Percentiles rank a stretch among this genome's conserved stretches.
phyloP scores from a whole-genome alignment of 2,888 invertebrate genomes.

The Theodoxus fluviatilis region DNA sequence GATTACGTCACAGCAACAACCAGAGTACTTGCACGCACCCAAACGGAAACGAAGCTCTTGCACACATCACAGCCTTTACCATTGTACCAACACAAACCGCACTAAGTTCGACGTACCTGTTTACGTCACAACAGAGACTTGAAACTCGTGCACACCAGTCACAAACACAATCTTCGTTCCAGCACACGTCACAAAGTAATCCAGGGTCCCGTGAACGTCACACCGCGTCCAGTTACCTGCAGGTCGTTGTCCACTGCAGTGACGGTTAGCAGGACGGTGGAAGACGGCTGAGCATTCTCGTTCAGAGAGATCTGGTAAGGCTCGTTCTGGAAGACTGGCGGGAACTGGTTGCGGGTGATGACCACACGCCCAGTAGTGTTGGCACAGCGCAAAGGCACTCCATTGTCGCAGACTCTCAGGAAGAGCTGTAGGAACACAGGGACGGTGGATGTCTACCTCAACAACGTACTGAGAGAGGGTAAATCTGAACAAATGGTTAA shows the following conservation, averaged over 20 bases:
- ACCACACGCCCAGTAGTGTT: conserved; percentile 43
- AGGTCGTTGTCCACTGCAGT: conserved; percentile 41
- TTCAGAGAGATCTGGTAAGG: conserved; percentile 38
- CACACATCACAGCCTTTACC: no score
- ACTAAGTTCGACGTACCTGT: no score
- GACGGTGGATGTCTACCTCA: no score
- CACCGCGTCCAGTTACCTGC: conserved; percentile 28
- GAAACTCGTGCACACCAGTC: no score
- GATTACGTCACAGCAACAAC: no score
- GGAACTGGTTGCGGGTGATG: conserved; percentile 46
- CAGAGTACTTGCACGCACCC: no score
- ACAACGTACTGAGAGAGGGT: no score
- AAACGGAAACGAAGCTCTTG: no score
- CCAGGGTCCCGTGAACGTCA: not conserved
- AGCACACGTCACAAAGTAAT: not conserved
- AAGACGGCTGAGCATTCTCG: conserved; percentile 32
- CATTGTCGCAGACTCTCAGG: conserved; percentile 45
- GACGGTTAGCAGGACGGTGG: conserved; percentile 32
- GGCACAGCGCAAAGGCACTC: conserved; percentile 41
- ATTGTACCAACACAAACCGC: no score
- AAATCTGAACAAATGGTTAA: no score
- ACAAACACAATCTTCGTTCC: not conserved
- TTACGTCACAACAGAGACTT: no score
- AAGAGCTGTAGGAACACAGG: conserved; percentile 40
- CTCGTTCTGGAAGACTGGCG: conserved; percentile 46